phyloP scores from a whole-genome alignment of 2,113 vertebrate genomes.

The Accipiter virgatus region DNA sequence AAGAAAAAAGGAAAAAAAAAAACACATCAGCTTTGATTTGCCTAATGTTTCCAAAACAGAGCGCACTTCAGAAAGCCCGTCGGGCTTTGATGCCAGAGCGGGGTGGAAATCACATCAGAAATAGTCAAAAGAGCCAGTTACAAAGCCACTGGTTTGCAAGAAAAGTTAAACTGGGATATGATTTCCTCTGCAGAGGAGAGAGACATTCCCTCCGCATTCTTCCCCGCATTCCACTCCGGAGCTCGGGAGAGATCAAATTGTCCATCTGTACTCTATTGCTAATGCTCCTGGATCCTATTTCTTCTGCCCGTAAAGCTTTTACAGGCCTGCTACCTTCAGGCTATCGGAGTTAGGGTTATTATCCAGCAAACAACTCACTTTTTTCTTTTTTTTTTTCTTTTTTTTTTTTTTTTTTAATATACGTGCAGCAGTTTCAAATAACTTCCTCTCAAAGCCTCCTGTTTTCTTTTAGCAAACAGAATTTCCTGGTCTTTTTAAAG shows the following conservation, averaged over 20 bases:
- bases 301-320: conserved; percentile 1
- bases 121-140: neutral
- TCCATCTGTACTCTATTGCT: neutral
- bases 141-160: neutral
- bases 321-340: neutral
- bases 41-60: neutral
- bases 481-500: neutral
- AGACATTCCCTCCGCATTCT: conserved; percentile 2
- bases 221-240: conserved; percentile 11
- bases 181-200: conserved; percentile 1
- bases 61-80: neutral
- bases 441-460: neutral
- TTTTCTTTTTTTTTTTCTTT: neutral
- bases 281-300: neutral
- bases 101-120: conserved; percentile 13
- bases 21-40: neutral
- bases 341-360: neutral
- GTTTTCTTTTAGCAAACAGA: neutral
- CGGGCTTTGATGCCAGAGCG: neutral
- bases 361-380: conserved; percentile 13
- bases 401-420: neutral
- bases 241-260: conserved; percentile 18
- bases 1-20: too few relatives aligned
- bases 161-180: conserved; percentile 14
- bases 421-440: neutral